Evolutionary conservation across 2,797 vertebrate species (phyloP).

Genomic region (Rallus crepitans): DNA sequence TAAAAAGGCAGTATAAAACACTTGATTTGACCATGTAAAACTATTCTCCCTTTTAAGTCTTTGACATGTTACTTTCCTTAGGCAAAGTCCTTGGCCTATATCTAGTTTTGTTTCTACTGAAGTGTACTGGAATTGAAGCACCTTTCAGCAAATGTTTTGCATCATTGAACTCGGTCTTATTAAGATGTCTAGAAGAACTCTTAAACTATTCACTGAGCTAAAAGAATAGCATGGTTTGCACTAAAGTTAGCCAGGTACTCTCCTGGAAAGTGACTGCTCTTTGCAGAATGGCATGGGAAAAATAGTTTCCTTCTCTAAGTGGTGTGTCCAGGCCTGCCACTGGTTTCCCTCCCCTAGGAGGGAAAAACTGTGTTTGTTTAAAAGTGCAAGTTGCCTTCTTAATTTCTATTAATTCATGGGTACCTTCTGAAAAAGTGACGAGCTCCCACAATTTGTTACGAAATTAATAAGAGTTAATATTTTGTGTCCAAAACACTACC

Average conservation of each 20-base stretch:
- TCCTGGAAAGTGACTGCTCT: not conserved
- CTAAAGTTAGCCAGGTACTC: not conserved
- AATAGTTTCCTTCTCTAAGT: not conserved
- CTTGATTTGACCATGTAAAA: not conserved
- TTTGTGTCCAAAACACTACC: not conserved
- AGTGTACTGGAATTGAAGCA: conserved; percentile 3
- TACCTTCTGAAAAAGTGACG: not conserved
- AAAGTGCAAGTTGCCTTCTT: not conserved
- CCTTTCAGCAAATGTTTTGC: conserved; percentile 51
- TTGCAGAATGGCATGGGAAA: not conserved
- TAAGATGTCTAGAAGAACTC: conserved; percentile 28
- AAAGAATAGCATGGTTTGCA: conserved; percentile 12
- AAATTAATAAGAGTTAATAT: not conserved
- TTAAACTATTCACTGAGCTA: conserved; percentile 18
- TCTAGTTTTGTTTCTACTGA: not conserved
- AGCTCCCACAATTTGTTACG: not conserved
- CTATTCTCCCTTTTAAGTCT: not conserved
- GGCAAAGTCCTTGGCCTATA: not conserved
- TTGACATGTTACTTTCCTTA: not conserved
- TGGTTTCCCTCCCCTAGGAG: not conserved
- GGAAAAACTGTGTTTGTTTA: not conserved
- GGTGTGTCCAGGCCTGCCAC: not conserved
- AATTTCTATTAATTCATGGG: not conserved
- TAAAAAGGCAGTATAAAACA: not conserved
- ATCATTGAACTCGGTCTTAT: conserved; percentile 27